These are phyloP conservation scores for Myotis myotis DNA, from an alignment of 2,797 vertebrate species.

Conservation along the genomic window DNA sequence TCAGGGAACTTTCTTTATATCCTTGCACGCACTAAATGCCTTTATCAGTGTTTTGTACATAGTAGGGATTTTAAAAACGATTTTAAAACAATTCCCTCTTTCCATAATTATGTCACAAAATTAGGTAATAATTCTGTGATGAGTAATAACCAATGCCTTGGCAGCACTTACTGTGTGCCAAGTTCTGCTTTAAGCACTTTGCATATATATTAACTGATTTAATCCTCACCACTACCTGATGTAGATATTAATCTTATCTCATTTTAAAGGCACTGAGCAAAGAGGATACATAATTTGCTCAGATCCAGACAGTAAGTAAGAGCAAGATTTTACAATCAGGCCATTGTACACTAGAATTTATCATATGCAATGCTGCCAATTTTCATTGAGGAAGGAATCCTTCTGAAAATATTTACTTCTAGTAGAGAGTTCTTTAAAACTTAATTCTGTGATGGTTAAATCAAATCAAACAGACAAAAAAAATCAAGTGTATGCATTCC, in stretches of 20 bases:
- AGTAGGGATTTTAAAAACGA: not conserved
- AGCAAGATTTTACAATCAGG: not conserved
- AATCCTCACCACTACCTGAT: not conserved
- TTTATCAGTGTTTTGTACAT: not conserved
- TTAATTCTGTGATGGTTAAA: not conserved
- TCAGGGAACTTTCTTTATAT: not conserved
- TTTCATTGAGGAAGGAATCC: not conserved
- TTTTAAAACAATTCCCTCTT: not conserved
- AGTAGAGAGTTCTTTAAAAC: not conserved
- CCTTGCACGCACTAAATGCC: not conserved
- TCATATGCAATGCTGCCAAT: not conserved
- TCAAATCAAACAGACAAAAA: not conserved
- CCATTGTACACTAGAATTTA: not conserved
- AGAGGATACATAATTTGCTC: not conserved
- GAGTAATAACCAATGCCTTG: not conserved
- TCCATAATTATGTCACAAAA: not conserved
- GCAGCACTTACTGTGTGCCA: not conserved
- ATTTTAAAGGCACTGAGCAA: not conserved
- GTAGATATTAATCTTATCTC: not conserved
- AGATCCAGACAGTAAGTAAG: not conserved
- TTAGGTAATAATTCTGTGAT: not conserved
- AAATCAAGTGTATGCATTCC: not conserved
- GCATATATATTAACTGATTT: not conserved
- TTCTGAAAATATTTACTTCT: not conserved
- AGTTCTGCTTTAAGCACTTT: not conserved